Evolutionary conservation across 2,888 invertebrate genomes (phyloP), one percentile per base, ranked within the genome.

Genomic region (Axea sp.): DNA sequence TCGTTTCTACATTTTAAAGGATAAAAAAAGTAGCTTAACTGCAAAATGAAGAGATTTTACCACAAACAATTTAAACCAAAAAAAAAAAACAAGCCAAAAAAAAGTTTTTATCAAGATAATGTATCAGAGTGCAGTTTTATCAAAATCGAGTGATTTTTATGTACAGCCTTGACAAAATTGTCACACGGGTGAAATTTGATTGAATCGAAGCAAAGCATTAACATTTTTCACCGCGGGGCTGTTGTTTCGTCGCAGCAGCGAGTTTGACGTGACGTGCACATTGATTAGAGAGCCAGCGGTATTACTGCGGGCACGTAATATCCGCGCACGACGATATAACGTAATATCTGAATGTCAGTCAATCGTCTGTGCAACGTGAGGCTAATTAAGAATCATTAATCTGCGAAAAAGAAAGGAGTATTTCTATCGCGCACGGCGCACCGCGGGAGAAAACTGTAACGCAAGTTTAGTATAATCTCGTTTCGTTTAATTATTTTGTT

Each of bases 261-360:
- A 22, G 35, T 37, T 62, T 62, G 47, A 71, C 69, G 62, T 71
- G 69, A 71, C 62, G 33, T 62, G 69, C 69, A 55, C 69, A 55
- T 55, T 62, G 71, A 71, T 71, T 71, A 64, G 71, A 71, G 71
- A 55, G 62, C 47, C 55, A 19, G 49, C 41, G 57, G 62, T 64
- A 62, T 71, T 55, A 64, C 47, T 6, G 49, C 62, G 64, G 17
- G 71, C 62, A 65, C 59, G 65, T 73, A 65, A 65, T 59, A 65
- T 65, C 65, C 72, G 72, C 51, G 64, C 71, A 45, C 57, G 43
- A 35, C 37, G 62, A 41, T 71, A 57, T 69, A 64, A 64, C 64
- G 64, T 69, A 69, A 74, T 64, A 68, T 53, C 68, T 69, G 73
- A 74, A 74, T 74, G 73, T 64, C 73, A 74, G 68, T 64, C 68